Evolutionary conservation across 1,140 invertebrate genomes (phyloP).

Genomic region (Solenopsis invicta): DNA sequence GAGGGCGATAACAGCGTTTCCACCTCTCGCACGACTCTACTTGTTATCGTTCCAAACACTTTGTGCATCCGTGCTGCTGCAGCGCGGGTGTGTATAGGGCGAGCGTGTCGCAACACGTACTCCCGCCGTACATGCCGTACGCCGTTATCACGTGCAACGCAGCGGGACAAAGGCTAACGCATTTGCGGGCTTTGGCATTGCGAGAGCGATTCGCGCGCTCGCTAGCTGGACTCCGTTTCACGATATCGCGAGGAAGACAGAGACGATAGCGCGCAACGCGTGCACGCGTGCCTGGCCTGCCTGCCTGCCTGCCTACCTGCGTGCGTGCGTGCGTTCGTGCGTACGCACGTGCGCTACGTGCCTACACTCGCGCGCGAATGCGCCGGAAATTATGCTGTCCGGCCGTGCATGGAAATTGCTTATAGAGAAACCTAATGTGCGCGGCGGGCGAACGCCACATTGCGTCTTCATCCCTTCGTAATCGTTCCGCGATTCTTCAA

Average conservation of each 20-base stretch:
- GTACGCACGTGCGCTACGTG: constrained; percentile 21
- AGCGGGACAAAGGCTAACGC: constrained; percentile 55
- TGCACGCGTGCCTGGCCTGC: not conserved
- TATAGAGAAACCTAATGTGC: constrained; percentile 64
- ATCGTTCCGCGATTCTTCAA: constrained; percentile 38
- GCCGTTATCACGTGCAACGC: constrained; percentile 48
- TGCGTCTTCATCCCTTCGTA: constrained; percentile 37
- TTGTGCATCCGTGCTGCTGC: constrained; percentile 53
- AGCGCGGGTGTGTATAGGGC: not conserved
- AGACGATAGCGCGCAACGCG: constrained; percentile 25
- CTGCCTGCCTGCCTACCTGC: too few relatives aligned
- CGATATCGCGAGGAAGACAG: constrained; percentile 38
- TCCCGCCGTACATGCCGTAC: not conserved
- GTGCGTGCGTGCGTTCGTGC: not conserved
- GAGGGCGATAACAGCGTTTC: constrained; percentile 50
- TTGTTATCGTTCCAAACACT: constrained; percentile 61
- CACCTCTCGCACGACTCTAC: constrained; percentile 46
- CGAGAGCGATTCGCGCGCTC: constrained; percentile 21
- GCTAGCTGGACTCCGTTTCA: constrained; percentile 49
- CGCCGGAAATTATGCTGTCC: constrained; percentile 75
- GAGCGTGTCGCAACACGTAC: constrained; percentile 17
- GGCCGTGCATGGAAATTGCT: constrained; percentile 74
- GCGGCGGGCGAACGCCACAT: constrained; percentile 19
- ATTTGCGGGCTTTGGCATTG: constrained; percentile 45
- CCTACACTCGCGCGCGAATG: constrained; percentile 57